These are phyloP conservation scores for Drosophila busckii DNA, from an alignment of 1,140 invertebrate genomes.

Conservation along the genomic window DNA sequence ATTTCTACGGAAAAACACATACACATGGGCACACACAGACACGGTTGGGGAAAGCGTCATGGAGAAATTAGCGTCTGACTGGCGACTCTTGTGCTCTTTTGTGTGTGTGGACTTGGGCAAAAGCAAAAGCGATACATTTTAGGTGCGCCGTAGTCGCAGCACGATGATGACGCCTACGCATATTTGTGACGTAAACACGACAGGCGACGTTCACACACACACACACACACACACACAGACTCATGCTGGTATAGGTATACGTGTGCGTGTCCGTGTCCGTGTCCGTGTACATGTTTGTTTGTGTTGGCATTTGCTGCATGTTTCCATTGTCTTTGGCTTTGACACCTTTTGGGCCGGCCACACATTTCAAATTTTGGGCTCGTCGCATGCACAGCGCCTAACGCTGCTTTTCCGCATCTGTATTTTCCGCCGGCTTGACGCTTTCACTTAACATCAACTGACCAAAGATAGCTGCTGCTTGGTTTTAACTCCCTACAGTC, in stretches of 20 bases:
- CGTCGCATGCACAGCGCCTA: conserved; percentile 44
- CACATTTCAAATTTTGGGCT: conserved; percentile 58
- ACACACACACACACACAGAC: neutral
- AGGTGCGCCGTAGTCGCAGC: conserved; percentile 69
- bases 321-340: conserved; percentile 52
- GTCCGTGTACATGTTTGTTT: conserved; percentile 2
- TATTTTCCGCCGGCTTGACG: neutral
- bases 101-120: too few species aligned
- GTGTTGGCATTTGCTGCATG: conserved; percentile 39
- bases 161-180: conserved; percentile 78
- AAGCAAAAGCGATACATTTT: too few species aligned
- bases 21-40: conserved; percentile 18
- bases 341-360: conserved; percentile 51
- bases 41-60: conserved; percentile 52
- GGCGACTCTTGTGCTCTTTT: conserved; percentile 45
- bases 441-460: too few species aligned
- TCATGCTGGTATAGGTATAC: too few species aligned
- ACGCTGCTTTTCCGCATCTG: conserved; percentile 2
- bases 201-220: conserved; percentile 26
- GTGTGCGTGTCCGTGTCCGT: conserved; percentile 3
- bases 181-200: conserved; percentile 74
- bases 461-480: too few species aligned
- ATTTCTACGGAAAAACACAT: too few species aligned
- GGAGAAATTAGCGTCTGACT: conserved; percentile 63
- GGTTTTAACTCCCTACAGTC: too few species aligned